Evolutionary conservation across 1,140 invertebrate species (phyloP).

Genomic region (Rhynchophorus ferrugineus): DNA sequence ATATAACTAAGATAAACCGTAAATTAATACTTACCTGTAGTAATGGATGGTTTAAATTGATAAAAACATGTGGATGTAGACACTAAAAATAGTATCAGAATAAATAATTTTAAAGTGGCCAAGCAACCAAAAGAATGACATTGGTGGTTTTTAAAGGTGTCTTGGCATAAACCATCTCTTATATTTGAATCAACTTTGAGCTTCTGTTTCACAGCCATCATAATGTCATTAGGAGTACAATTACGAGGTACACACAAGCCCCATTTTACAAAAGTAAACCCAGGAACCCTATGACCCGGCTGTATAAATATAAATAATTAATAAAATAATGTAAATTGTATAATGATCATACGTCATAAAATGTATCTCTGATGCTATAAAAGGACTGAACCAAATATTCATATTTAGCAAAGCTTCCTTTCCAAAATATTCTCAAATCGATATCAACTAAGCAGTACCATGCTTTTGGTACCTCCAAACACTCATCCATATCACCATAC

Average conservation of each 20-base stretch:
- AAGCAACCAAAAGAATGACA: constrained; percentile 10
- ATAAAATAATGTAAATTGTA: constrained; percentile 5
- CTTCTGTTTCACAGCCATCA: constrained; percentile 32
- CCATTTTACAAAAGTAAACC: constrained; percentile 53
- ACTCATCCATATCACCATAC: constrained; percentile 57
- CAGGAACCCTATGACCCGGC: constrained; percentile 54
- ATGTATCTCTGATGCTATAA: constrained; percentile 26
- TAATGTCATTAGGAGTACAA: constrained; percentile 49
- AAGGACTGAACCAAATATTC: constrained; percentile 27
- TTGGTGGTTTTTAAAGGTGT: neutral
- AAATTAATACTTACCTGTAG: no score
- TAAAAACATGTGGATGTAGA: no score
- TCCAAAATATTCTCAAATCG: constrained; percentile 23
- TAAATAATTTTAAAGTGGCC: no score
- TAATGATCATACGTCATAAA: constrained; percentile 32
- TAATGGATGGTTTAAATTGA: no score
- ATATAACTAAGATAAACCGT: no score
- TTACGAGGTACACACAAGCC: constrained; percentile 54
- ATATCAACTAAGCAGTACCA: constrained; percentile 52
- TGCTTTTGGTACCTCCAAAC: constrained; percentile 43
- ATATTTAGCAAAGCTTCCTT: constrained; percentile 9
- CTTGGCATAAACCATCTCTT: constrained; percentile 24
- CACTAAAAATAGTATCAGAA: no score
- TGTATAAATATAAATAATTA: constrained; percentile 35
- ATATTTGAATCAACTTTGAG: constrained; percentile 21